A percentile compares a stretch with the other conserved stretches of the same genome.
Evolutionary conservation across 2,888 invertebrate species (phyloP).

Genomic region (Stegana nigrithorax): DNA sequence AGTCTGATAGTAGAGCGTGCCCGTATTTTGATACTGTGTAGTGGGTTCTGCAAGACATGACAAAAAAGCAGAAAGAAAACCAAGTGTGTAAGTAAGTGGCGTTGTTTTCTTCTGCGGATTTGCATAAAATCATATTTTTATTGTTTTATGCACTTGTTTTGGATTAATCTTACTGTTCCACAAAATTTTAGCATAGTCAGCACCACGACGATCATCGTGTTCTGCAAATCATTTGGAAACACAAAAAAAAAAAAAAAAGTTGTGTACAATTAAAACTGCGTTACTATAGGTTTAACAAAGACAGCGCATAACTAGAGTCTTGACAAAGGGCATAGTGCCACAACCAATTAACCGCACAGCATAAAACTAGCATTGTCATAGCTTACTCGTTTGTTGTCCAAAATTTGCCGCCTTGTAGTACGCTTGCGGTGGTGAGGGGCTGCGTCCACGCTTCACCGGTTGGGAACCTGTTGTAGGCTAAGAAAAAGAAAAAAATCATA

Average conservation of each 20-base stretch:
- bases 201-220: conserved; percentile 83
- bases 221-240: conserved; percentile 70
- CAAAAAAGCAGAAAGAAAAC: conserved; percentile 9
- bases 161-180: conserved; percentile 83
- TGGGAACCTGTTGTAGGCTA: conserved; percentile 58
- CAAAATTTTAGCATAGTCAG: conserved; percentile 84
- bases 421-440: conserved; percentile 72
- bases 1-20: conserved; percentile 71
- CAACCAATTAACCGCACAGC: conserved; percentile 21
- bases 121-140: conserved; percentile 23
- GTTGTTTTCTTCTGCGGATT: no score
- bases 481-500: no score
- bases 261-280: conserved; percentile 24
- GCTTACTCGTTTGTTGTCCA: conserved; percentile 65
- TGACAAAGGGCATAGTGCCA: background rate
- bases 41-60: conserved; percentile 68
- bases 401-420: conserved; percentile 66
- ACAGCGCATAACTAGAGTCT: background rate
- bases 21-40: conserved; percentile 70
- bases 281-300: background rate
- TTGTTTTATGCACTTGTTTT: conserved; percentile 6
- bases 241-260: conserved; percentile 60
- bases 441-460: conserved; percentile 71
- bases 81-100: no score
- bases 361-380: background rate